These are phyloP conservation scores for Mythimna vitellina DNA, from an alignment of 2,888 invertebrate species.

Conservation along the genomic window DNA sequence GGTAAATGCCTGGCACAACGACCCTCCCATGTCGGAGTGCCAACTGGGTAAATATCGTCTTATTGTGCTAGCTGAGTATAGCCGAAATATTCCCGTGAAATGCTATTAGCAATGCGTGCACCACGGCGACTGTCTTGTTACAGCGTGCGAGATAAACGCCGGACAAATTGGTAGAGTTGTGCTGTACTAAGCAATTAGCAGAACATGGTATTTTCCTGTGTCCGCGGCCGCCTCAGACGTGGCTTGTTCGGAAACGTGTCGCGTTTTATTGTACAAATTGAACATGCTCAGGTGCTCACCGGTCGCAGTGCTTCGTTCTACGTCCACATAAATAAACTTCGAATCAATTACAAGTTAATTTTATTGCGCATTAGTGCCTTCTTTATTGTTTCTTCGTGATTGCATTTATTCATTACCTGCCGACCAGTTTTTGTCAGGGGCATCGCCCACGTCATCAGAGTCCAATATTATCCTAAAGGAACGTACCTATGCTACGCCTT, in stretches of 20 bases:
- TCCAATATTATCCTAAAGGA: neutral
- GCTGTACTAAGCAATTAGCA: slow-evolving; percentile 73
- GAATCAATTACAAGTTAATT: slow-evolving; percentile 19
- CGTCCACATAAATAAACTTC: slow-evolving; percentile 6
- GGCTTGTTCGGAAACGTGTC: slow-evolving; percentile 52
- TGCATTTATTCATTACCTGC: neutral
- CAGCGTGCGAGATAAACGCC: slow-evolving; percentile 62
- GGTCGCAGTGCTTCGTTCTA: slow-evolving; percentile 20
- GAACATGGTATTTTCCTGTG: slow-evolving; percentile 62
- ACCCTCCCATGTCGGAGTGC: slow-evolving; percentile 43
- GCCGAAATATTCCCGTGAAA: slow-evolving; percentile 47
- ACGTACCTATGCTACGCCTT: neutral
- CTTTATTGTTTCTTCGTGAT: slow-evolving; percentile 9
- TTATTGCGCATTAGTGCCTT: neutral
- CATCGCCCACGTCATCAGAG: neutral
- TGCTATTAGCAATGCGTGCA: slow-evolving; percentile 64
- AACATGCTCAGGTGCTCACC: slow-evolving; percentile 35
- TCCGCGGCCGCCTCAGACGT: slow-evolving; percentile 43
- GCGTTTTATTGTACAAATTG: slow-evolving; percentile 55
- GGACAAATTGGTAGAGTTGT: slow-evolving; percentile 71
- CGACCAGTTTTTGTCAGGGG: neutral
- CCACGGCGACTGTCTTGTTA: slow-evolving; percentile 61
- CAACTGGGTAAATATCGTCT: slow-evolving; percentile 70
- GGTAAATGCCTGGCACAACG: slow-evolving; percentile 60
- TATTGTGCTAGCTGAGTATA: slow-evolving; percentile 35